Evolutionary conservation across 2,888 invertebrate species (phyloP), one percentile per base, ranked within the genome.

Genomic region (Phortica magna): DNA sequence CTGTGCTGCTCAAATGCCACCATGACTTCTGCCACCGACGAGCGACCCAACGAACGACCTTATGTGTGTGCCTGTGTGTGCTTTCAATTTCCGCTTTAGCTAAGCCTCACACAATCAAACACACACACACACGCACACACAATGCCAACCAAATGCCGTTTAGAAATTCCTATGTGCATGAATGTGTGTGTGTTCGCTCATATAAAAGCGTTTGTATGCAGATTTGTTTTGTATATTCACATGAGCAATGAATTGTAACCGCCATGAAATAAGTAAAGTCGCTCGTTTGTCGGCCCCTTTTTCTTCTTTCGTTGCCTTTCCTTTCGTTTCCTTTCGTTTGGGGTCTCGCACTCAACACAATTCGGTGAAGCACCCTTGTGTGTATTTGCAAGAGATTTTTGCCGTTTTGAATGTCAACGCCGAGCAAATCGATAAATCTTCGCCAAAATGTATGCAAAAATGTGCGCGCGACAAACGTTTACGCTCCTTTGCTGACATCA

Each of bases 401-500:
- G 31, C 22, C 70, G 61, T n/a, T 71, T 31, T 55, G 70, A 71
- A 71, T 71, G 70, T 71, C 70, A 71, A 55, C 55, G 70, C 31
- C 42, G 70, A 31, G 70, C 70, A 71, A 71, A 71, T 71, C 70
- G 70, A 71, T 71, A 71, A 71, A 71, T 71, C 70, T 55, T 71
- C 53, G 55, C 70, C 7, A 71, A 71, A 71, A 71, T 71, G 22
- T 71, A 71, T 71, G 70, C 70, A 71, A 55, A 71, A 71, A 71
- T 31, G 22, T 53, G 67, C 67, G 67, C 67, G 42, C 31, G 31
- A 31, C 1, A 39, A 65, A 67, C 6, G 10, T 2, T 48, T 12
- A 14, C 48, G 48, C 48, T 31, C 5, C 31, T 31, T 31, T 31
- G 3, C 31, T 0, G 2, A 31, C 42, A 42, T n/a, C 42, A 39